phyloP scores from a whole-genome alignment of 2,888 invertebrate genomes.

The Catocala sponsa region DNA sequence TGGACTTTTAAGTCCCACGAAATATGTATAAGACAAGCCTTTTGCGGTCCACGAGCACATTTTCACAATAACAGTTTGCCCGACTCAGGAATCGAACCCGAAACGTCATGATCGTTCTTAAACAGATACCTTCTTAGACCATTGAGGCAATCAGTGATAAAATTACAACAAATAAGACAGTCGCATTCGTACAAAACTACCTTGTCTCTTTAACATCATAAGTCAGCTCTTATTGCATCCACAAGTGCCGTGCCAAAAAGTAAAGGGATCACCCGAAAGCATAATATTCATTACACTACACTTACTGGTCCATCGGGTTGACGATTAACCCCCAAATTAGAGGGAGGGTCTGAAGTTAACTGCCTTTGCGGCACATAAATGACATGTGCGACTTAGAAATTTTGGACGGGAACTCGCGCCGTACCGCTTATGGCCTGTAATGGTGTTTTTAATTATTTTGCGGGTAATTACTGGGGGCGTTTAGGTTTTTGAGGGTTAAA shows the following conservation, averaged over 20 bases:
- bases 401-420: slow-evolving; percentile 41
- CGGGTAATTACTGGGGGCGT: slow-evolving; percentile 47
- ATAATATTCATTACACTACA: slow-evolving; percentile 80
- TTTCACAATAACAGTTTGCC: too few relatives aligned
- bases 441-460: slow-evolving; percentile 61
- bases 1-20: too few relatives aligned
- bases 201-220: slow-evolving; percentile 20
- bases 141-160: too few relatives aligned
- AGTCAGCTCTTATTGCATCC: slow-evolving; percentile 16
- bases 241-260: slow-evolving; percentile 42
- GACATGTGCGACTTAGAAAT: slow-evolving; percentile 68
- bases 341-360: slow-evolving; percentile 70
- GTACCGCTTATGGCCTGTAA: slow-evolving; percentile 46
- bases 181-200: slow-evolving; percentile 20
- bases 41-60: too few relatives aligned
- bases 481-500: slow-evolving; percentile 43
- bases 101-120: too few relatives aligned
- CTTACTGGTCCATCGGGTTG: slow-evolving; percentile 70
- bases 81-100: too few relatives aligned
- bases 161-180: neutral
- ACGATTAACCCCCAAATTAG: slow-evolving; percentile 82
- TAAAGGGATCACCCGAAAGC: slow-evolving; percentile 58
- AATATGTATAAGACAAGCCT: too few relatives aligned
- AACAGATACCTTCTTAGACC: too few relatives aligned
- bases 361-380: slow-evolving; percentile 74